Conservation (phyloP, 2,113 vertebrate species). For the Circaetus gallicus region DNA sequence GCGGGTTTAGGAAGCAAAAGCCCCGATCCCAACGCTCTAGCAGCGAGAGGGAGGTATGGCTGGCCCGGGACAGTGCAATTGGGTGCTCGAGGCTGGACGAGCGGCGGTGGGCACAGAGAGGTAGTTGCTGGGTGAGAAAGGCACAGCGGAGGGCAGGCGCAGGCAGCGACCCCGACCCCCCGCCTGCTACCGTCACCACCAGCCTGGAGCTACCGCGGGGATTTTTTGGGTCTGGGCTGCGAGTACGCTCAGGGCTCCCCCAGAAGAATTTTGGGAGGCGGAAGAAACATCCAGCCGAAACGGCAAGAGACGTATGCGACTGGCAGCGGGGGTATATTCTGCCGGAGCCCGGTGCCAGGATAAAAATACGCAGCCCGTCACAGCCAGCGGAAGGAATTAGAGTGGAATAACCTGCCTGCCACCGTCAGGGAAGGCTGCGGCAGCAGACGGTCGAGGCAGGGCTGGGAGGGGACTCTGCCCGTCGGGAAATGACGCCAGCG, state of each 20-base stretch:
- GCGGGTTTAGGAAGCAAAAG: background rate
- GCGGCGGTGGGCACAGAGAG: background rate
- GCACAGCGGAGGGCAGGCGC: background rate
- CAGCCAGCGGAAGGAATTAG: slow-evolving; percentile 28
- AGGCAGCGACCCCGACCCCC: background rate
- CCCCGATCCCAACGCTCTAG: background rate
- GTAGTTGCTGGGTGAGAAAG: slow-evolving; percentile 29
- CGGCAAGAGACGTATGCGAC: background rate
- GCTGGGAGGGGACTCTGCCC: background rate
- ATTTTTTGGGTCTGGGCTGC: background rate
- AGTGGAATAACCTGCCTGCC: slow-evolving; percentile 15
- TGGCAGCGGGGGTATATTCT: background rate
- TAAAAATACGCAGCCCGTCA: background rate
- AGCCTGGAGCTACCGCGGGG: background rate
- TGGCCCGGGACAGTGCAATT: background rate
- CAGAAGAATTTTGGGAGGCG: background rate
- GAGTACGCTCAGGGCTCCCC: background rate
- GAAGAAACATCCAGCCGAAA: background rate
- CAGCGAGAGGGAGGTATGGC: accelerated
- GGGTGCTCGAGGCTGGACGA: background rate
- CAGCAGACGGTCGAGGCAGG: background rate
- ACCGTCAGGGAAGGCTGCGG: background rate
- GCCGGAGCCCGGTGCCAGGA: background rate
- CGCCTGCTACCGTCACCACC: background rate
- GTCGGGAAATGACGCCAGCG: background rate